phyloP scores from a whole-genome alignment of 2,797 vertebrate genomes.

The Coranthus polyacanthus region DNA sequence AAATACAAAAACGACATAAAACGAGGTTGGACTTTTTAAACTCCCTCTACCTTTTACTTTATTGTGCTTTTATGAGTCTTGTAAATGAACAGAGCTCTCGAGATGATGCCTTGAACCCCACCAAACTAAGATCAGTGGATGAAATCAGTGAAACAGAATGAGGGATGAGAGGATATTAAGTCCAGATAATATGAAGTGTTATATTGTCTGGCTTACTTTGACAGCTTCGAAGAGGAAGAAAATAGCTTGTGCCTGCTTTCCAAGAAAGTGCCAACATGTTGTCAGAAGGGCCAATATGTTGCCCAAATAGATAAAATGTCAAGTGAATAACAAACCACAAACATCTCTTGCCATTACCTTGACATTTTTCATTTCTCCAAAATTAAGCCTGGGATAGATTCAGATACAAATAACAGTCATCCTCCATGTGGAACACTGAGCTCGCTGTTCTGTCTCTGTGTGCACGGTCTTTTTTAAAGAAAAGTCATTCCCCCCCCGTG shows the following conservation, averaged over 20 bases:
- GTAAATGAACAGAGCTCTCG: constrained; percentile 43
- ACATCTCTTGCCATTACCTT: constrained; percentile 49
- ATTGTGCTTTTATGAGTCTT: constrained; percentile 50
- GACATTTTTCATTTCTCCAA: constrained; percentile 56
- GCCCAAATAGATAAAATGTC: constrained; percentile 73
- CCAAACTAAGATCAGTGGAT: constrained; percentile 56
- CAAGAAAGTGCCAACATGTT: constrained; percentile 64
- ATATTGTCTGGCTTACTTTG: constrained; percentile 63
- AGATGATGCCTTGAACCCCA: constrained; percentile 32
- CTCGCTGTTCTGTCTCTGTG: constrained; percentile 21
- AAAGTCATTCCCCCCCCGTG: constrained; percentile 10
- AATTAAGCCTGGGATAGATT: constrained; percentile 50
- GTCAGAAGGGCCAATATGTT: constrained; percentile 62
- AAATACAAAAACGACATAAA: constrained; percentile 32
- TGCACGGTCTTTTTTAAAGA: constrained; percentile 2
- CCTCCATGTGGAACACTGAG: background rate
- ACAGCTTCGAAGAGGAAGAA: constrained; percentile 54
- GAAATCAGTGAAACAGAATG: constrained; percentile 67
- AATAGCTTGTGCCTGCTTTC: constrained; percentile 62
- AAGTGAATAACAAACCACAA: constrained; percentile 68
- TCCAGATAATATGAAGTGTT: constrained; percentile 60
- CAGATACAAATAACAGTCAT: constrained; percentile 47
- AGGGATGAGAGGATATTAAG: constrained; percentile 63
- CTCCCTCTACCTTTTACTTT: constrained; percentile 25
- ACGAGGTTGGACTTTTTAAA: constrained; percentile 33